Percentiles rank a stretch among this genome's conserved stretches.
Conservation (phyloP, 2,888 invertebrate genomes). For the Synanthedon formicaeformis region DNA sequence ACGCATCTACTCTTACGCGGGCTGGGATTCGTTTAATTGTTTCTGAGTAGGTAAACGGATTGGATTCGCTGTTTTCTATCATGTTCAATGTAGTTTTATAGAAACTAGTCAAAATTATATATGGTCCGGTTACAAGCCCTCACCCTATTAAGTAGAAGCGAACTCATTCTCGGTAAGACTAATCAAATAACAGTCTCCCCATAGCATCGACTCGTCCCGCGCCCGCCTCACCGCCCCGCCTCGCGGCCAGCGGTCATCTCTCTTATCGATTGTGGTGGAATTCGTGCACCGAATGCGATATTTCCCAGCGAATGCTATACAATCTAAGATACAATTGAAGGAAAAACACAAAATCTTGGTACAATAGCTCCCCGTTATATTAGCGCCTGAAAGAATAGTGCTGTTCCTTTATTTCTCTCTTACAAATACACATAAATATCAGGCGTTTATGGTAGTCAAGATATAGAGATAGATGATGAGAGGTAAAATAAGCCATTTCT, state of each 20-base stretch:
- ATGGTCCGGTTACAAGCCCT: slow-evolving; percentile 65
- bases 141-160: slow-evolving; percentile 68
- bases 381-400: no score
- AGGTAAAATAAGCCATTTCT: no score
- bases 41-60: slow-evolving; percentile 35
- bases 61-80: slow-evolving; percentile 30
- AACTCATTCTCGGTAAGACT: slow-evolving; percentile 72
- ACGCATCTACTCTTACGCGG: slow-evolving; percentile 38
- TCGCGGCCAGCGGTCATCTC: slow-evolving; percentile 68
- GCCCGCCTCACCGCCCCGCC: slow-evolving; percentile 29
- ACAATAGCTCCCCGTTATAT: no score
- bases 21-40: slow-evolving; percentile 43
- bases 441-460: no score
- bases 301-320: slow-evolving; percentile 57
- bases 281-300: slow-evolving; percentile 70
- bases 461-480: no score
- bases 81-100: slow-evolving; percentile 12
- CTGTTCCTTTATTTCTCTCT: no score
- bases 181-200: slow-evolving; percentile 71
- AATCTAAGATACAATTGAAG: slow-evolving; percentile 36
- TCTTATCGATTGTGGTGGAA: slow-evolving; percentile 71
- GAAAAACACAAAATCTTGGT: slow-evolving; percentile 15
- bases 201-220: slow-evolving; percentile 10
- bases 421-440: no score
- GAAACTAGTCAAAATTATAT: slow-evolving; percentile 51